Conservation (phyloP, 2,888 invertebrate genomes). For the Cephus rjabovi region DNA sequence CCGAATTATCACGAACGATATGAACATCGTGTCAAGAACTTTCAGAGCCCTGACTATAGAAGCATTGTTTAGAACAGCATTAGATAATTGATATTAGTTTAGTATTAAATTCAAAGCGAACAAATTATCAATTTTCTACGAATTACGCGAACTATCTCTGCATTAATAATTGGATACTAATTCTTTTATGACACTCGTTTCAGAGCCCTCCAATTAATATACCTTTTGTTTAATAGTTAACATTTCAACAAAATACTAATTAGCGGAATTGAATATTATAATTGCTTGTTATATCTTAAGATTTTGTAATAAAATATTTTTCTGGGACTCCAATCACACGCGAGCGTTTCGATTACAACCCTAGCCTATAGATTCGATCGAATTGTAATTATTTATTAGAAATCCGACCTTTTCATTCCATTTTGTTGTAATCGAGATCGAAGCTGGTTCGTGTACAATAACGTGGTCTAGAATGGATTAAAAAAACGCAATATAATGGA, state of each 20-base stretch:
- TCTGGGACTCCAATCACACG: background rate
- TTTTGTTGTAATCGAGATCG: slow-evolving; percentile 8
- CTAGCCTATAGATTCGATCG: slow-evolving; percentile 42
- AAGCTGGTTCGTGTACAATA: background rate
- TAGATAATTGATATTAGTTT: background rate
- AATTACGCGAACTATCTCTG: background rate
- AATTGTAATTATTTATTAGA: slow-evolving; percentile 42
- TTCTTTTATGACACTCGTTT: background rate
- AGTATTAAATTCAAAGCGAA: background rate
- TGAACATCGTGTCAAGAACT: background rate
- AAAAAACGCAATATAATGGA: slow-evolving; percentile 24
- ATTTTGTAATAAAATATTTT: background rate
- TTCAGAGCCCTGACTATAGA: background rate
- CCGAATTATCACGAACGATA: slow-evolving; percentile 34
- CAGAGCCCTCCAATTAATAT: background rate
- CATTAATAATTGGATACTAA: background rate
- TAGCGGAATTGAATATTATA: background rate
- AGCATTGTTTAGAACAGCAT: background rate
- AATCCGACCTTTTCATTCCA: slow-evolving; percentile 39
- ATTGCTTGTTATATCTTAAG: background rate
- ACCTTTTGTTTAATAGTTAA: background rate
- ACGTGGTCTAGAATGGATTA: background rate
- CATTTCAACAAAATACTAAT: background rate
- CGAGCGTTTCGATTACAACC: background rate
- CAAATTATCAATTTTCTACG: background rate